Evolutionary conservation across 2,113 vertebrate species (phyloP).

Genomic region (Tamias sibiricus): DNA sequence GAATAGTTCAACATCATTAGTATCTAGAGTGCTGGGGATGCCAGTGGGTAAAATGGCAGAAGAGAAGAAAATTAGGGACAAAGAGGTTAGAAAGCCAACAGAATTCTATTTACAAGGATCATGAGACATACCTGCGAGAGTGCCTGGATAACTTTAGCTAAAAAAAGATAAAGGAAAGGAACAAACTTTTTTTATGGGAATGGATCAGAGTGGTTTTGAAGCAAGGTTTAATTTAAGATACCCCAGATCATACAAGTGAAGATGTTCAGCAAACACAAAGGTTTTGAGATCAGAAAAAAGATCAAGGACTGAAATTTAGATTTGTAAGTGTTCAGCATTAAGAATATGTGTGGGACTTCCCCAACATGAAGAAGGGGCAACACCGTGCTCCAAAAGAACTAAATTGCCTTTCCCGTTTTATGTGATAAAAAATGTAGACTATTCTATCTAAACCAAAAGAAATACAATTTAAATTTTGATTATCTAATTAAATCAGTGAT

Average conservation of each 20-base stretch:
- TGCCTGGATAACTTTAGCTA: neutral
- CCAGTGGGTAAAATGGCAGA: neutral
- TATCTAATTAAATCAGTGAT: neutral
- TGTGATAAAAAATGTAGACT: conserved; percentile 17
- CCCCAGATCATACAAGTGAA: neutral
- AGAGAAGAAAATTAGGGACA: neutral
- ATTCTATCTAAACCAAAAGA: neutral
- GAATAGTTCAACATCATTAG: conserved; percentile 6
- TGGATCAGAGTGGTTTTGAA: neutral
- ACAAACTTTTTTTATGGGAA: neutral
- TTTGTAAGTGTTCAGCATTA: neutral
- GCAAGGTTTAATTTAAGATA: conserved; percentile 17
- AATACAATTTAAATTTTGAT: conserved; percentile 8
- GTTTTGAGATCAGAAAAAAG: neutral
- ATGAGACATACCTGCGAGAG: neutral
- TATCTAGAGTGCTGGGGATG: neutral
- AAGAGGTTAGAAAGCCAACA: neutral
- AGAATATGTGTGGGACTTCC: neutral
- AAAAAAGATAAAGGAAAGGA: neutral
- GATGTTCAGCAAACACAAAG: neutral
- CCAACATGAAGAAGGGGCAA: neutral
- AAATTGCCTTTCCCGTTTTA: neutral
- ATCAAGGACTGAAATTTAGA: conserved; percentile 10
- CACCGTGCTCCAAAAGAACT: neutral
- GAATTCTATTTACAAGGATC: neutral